A percentile compares a stretch with the other conserved stretches of the same genome.
These are phyloP conservation scores for Resseliella maxima DNA, from an alignment of 2,888 invertebrate species.

Conservation along the genomic window DNA sequence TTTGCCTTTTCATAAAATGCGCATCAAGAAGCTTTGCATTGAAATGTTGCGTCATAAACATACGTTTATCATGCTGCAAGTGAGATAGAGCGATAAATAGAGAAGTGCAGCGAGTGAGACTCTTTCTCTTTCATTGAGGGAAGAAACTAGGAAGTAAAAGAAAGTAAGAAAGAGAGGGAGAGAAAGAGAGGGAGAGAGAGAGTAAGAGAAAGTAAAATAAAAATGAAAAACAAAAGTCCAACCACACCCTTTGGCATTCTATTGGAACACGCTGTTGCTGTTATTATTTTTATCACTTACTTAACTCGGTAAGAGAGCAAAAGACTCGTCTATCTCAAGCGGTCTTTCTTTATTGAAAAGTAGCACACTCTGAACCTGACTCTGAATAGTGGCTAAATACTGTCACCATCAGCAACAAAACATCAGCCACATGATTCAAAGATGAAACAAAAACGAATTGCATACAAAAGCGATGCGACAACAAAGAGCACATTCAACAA, in stretches of 20 bases:
- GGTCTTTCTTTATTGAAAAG: too few species aligned
- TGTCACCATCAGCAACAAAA: conserved; percentile 14
- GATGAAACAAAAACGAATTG: neutral
- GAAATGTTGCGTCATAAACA: neutral
- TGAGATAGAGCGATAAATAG: too few species aligned
- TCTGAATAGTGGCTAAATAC: neutral
- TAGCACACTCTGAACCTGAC: neutral
- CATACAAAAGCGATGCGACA: neutral
- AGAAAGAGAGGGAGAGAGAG: too few species aligned
- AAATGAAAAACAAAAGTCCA: neutral
- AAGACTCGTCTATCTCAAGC: neutral
- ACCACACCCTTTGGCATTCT: conserved; percentile 32
- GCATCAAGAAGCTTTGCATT: conserved; percentile 23
- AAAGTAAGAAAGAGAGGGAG: too few species aligned
- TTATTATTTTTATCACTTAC: conserved; percentile 44
- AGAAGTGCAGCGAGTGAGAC: too few species aligned
- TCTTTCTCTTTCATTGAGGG: too few species aligned
- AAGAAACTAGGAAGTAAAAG: too few species aligned
- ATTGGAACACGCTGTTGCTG: neutral
- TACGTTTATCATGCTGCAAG: neutral
- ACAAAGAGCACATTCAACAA: neutral
- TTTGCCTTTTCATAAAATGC: neutral
- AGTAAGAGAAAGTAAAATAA: too few species aligned
- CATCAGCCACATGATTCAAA: neutral
- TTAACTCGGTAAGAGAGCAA: neutral